Evolutionary conservation across 2,797 vertebrate genomes (phyloP).

Genomic region (Smutsia gigantea): DNA sequence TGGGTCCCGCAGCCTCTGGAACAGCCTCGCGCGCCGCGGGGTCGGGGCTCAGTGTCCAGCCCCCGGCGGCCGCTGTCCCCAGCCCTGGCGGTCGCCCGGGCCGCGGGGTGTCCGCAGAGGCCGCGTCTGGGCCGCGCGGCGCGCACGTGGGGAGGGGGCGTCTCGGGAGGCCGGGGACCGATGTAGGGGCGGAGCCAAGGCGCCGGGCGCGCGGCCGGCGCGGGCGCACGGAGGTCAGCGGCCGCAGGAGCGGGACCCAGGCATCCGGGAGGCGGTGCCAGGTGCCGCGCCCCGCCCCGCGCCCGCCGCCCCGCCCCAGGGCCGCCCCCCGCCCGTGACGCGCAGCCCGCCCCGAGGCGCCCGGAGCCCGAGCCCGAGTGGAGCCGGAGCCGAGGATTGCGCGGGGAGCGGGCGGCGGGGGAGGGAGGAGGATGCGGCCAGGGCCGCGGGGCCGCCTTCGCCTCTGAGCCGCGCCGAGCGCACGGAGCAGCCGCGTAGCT

Average conservation of each 20-base stretch:
- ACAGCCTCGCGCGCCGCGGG: slow-evolving; percentile 13
- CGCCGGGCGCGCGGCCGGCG: slow-evolving; percentile 68
- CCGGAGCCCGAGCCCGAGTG: slow-evolving; percentile 38
- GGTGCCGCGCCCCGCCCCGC: slow-evolving; percentile 72
- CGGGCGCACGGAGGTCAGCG: slow-evolving; percentile 75
- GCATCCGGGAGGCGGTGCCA: slow-evolving; percentile 77
- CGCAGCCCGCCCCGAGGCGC: slow-evolving; percentile 73
- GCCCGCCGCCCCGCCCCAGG: slow-evolving; percentile 72
- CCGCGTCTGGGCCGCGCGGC: slow-evolving; percentile 57
- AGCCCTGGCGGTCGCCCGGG: background rate
- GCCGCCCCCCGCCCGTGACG: slow-evolving; percentile 82
- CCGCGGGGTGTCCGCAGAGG: slow-evolving; percentile 1
- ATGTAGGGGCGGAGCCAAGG: slow-evolving; percentile 71
- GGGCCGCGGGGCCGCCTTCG: slow-evolving; percentile 61
- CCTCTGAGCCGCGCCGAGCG: slow-evolving; percentile 67
- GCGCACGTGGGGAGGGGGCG: slow-evolving; percentile 76
- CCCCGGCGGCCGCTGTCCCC: background rate
- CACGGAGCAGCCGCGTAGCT: slow-evolving; percentile 64
- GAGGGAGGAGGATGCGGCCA: slow-evolving; percentile 66
- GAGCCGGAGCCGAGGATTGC: slow-evolving; percentile 53
- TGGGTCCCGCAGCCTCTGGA: slow-evolving; percentile 67
- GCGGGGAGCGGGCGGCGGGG: slow-evolving; percentile 61
- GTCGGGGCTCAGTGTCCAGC: background rate
- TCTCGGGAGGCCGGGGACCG: slow-evolving; percentile 19
- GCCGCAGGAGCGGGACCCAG: slow-evolving; percentile 69